Conservation (phyloP, 2,113 vertebrate species). For the Ornithorhynchus anatinus region DNA sequence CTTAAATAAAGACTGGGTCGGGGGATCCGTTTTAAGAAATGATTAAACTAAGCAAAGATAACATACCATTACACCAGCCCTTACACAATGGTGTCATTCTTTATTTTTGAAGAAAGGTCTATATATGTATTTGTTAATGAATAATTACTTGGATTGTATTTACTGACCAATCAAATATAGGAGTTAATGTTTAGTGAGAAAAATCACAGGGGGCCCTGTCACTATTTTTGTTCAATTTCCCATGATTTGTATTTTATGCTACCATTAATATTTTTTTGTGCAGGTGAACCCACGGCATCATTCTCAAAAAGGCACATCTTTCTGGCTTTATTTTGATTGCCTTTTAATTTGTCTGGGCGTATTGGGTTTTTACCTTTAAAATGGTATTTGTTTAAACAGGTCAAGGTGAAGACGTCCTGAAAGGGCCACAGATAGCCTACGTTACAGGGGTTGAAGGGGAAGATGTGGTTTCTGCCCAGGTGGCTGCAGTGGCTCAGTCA, state of each 20-base stretch:
- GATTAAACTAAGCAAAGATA: slow-evolving; percentile 57
- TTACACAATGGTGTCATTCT: slow-evolving; percentile 56
- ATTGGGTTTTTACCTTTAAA: too few species aligned
- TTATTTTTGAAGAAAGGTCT: slow-evolving; percentile 9
- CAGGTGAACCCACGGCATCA: too few species aligned
- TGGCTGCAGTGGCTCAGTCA: slow-evolving; percentile 82
- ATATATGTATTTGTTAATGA: slow-evolving; percentile 65
- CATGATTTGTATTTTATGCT: background rate
- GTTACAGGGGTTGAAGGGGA: slow-evolving; percentile 87
- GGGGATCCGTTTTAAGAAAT: slow-evolving; percentile 47
- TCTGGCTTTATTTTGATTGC: too few species aligned
- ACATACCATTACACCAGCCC: slow-evolving; percentile 34
- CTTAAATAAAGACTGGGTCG: slow-evolving; percentile 30
- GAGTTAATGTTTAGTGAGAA: slow-evolving; percentile 45
- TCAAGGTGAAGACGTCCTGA: slow-evolving; percentile 89
- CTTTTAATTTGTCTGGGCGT: too few species aligned
- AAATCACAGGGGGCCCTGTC: background rate
- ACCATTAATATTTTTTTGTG: too few species aligned
- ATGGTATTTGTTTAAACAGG: slow-evolving; percentile 71
- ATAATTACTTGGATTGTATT: slow-evolving; percentile 31
- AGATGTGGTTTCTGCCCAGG: slow-evolving; percentile 86
- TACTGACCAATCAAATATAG: slow-evolving; percentile 23
- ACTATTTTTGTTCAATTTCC: background rate
- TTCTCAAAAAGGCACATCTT: too few species aligned
- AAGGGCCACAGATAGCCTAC: slow-evolving; percentile 83